Evolutionary conservation across 2,888 invertebrate species (phyloP), one percentile per base, ranked within the genome.

Genomic region (Camponotus fellah): DNA sequence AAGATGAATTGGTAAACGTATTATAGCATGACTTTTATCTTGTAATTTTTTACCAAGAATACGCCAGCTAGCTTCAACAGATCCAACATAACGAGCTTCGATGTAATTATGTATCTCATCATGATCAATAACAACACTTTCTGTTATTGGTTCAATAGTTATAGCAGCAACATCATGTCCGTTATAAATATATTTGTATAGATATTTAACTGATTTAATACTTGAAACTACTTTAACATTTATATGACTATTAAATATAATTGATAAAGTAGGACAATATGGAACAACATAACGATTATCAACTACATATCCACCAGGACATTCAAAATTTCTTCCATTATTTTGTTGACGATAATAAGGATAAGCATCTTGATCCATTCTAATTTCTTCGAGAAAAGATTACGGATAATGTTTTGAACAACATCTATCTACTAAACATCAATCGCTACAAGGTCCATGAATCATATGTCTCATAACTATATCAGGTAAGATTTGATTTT

Each of bases 361-460:
- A 26, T 26, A 26, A 26, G 26, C 26, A 26, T 26, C 2, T 26
- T 26, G 2, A 26, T 26, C 26, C 26, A 26, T 26, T 26, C 0
- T 26, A 2, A 0, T 26, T 2, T 26, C 26, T 26, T 26, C 26
- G 2, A 2, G 26, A 26, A 2, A 26, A 0, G 26, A 2, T 26
- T 26, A 2, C 1, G 26, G 26, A 26, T 26, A 26, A 26, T 26
- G 26, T 26, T 26, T 26, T 2, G 26, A 26, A 26, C 26, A 26
- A 2, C 2, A 0, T 26, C 26, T 2, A 26, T 26, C 26, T 26
- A 26, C 26, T 2, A 26, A 26, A 26, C 26, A 69, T 34, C 4
- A 37, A 37, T 37, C 37, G 12, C 92, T 92, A 87, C 93, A 94
- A 80, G 94, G 92, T 76, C 93, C 93, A 90, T 95, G 93, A 80